Percentiles rank a stretch among this genome's conserved stretches.
Conservation (phyloP, 2,888 invertebrate species). For the Mythimna albipuncta region DNA sequence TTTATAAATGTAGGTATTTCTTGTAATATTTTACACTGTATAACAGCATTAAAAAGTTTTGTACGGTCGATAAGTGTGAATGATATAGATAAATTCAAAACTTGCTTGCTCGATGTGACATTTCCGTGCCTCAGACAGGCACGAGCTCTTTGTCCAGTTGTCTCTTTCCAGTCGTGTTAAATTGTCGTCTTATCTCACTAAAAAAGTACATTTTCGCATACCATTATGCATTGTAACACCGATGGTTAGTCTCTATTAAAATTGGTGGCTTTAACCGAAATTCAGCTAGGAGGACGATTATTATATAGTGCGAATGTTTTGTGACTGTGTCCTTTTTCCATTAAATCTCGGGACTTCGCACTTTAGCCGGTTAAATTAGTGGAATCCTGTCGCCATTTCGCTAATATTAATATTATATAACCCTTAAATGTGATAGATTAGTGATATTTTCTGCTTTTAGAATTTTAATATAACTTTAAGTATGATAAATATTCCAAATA, state of each 20-base stretch:
- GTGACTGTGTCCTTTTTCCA: background rate
- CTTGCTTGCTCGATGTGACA: background rate
- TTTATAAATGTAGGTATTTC: background rate
- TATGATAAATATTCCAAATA: slow-evolving; percentile 17
- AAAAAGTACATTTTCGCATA: too few species aligned
- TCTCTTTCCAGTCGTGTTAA: background rate
- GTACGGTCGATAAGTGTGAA: background rate
- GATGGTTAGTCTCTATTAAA: background rate
- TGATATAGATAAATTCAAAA: too few species aligned
- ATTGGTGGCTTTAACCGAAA: background rate
- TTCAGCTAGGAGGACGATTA: background rate
- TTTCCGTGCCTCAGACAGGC: too few species aligned
- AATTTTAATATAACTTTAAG: slow-evolving; percentile 34
- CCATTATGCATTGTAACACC: background rate
- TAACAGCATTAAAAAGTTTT: background rate
- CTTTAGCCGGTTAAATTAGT: slow-evolving; percentile 33
- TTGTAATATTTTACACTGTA: slow-evolving; percentile 1
- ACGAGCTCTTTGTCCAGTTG: background rate
- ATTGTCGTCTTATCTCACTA: background rate
- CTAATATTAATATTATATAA: slow-evolving; percentile 35
- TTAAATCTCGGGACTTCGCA: slow-evolving; percentile 10
- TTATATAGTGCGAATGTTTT: background rate
- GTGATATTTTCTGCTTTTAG: slow-evolving; percentile 66
- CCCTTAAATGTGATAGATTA: slow-evolving; percentile 64
- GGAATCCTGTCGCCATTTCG: slow-evolving; percentile 32